Conservation (phyloP, 2,113 vertebrate species). For the Forbesichthys agassizii region DNA sequence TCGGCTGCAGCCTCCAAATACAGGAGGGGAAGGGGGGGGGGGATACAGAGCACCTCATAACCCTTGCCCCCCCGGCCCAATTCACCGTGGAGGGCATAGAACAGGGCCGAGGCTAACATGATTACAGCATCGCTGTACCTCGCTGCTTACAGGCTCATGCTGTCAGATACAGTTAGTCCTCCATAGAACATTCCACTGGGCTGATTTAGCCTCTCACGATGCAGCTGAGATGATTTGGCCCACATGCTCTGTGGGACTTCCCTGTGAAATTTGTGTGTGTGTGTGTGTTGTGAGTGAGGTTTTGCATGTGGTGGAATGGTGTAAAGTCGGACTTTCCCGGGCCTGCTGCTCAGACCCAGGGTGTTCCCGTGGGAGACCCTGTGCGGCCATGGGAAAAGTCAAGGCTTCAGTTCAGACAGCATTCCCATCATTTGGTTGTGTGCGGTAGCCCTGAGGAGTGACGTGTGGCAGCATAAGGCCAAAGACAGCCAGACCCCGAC, state of each 20-base stretch:
- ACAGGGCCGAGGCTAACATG: slow-evolving; percentile 17
- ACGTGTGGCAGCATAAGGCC: slow-evolving; percentile 31
- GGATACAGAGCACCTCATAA: slow-evolving; percentile 8
- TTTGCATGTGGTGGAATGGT: slow-evolving; percentile 53
- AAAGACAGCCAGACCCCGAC: slow-evolving; percentile 30
- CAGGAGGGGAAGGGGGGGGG: slow-evolving; percentile 14
- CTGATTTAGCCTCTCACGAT: too few relatives aligned
- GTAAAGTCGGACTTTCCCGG: slow-evolving; percentile 63
- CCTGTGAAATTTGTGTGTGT: slow-evolving; percentile 21
- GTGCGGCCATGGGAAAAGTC: slow-evolving; percentile 59
- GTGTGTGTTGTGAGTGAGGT: slow-evolving; percentile 35
- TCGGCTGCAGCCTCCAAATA: slow-evolving; percentile 34
- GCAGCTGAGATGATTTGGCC: slow-evolving; percentile 52
- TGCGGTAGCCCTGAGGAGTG: slow-evolving; percentile 46
- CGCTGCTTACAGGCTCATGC: slow-evolving; percentile 19
- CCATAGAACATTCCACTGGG: slow-evolving; percentile 45
- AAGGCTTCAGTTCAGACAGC: slow-evolving; percentile 72
- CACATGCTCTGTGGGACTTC: slow-evolving; percentile 45
- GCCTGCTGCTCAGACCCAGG: slow-evolving; percentile 39
- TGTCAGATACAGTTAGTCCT: slow-evolving; percentile 42
- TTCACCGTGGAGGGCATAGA: slow-evolving; percentile 41
- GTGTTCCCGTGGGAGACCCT: too few relatives aligned
- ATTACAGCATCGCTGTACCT: slow-evolving; percentile 22
- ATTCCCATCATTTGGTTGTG: slow-evolving; percentile 61
- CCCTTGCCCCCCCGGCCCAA: slow-evolving; percentile 21